Base-by-base conservation (phyloP, 2,113 vertebrate species). In the Hydropotes inermis region DNA sequence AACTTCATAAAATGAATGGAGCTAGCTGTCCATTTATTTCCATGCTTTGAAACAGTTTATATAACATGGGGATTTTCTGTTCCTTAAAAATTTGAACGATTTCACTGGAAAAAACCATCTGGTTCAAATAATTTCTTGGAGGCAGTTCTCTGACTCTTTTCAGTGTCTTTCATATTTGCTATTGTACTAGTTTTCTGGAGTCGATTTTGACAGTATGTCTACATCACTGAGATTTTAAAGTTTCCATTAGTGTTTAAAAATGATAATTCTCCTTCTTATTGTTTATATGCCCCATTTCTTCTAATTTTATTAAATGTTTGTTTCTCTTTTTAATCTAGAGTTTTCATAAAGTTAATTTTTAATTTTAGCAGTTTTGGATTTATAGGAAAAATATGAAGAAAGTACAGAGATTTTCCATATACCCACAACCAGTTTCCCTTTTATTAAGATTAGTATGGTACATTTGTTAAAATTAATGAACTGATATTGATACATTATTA, bases 31-130 rank as follows among this genome's bases (percentile, higher is more conserved):
- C 61, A 64, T 57, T 96, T 97, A 88, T 94, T 91, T 94, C 64
- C 94, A 5, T 93, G 39, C 83, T 97, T 97, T 93, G 82, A 92
- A 90, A 82, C 33, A 86, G 93, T 86, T 97, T 97, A 60, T 86
- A 76, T 91, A 93, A 86, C 58, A 78, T 8, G 36, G 70, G 76
- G 91, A 98, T 97, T 97, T 96, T 97, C 88, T 96, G 81, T 97
- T 94, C 93, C 58, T 82, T 89, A 88, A 94, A 94, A 93, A 57
- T 92, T 78, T 86, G 93, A 96, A 95, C 86, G 36, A 64, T 94
- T 96, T 92, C 93, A 88, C 36, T 94, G 90, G 87, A 64, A 96
- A 96, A 97, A 54, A 74, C 21, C 94, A 91, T 92, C 94, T 98
- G 89, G 47, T 96, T 97, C 60, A 96, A 89, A 88, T 92, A 52